phyloP scores from a whole-genome alignment of 1,140 invertebrate genomes.

The Eupeodes corollae region DNA sequence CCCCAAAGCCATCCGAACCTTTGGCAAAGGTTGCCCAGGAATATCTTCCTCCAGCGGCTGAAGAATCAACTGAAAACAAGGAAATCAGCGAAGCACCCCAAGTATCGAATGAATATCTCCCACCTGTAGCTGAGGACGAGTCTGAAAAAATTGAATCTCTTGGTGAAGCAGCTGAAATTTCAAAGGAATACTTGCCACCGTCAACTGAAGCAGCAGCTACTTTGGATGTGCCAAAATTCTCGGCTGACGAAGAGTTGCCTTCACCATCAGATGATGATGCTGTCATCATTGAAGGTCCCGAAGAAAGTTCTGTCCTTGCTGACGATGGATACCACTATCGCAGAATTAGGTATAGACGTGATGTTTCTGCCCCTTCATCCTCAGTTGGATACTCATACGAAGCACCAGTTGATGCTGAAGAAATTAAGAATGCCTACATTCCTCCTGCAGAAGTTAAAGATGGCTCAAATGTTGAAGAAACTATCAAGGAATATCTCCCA shows the following conservation, averaged over 20 bases:
- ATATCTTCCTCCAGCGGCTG: neutral
- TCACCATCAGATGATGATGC: neutral
- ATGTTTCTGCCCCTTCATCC: neutral
- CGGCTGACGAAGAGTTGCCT: neutral
- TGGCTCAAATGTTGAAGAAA: neutral
- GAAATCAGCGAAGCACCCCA: neutral
- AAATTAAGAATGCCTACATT: neutral
- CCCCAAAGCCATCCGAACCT: neutral
- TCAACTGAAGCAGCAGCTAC: neutral
- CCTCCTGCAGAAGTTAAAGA: neutral
- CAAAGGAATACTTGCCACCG: neutral
- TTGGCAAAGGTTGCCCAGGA: neutral
- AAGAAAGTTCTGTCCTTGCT: neutral
- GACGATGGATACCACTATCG: neutral
- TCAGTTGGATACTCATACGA: neutral
- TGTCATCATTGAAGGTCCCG: neutral
- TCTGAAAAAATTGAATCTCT: neutral
- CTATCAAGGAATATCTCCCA: neutral
- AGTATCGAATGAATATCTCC: neutral
- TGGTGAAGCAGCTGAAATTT: neutral
- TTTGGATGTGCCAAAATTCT: neutral
- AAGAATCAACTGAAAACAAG: neutral
- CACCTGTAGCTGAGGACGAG: neutral
- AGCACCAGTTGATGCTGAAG: neutral
- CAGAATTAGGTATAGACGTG: neutral